These are phyloP conservation scores for Ornithorhynchus anatinus DNA, from an alignment of 2,113 vertebrate genomes.

Conservation along the genomic window DNA sequence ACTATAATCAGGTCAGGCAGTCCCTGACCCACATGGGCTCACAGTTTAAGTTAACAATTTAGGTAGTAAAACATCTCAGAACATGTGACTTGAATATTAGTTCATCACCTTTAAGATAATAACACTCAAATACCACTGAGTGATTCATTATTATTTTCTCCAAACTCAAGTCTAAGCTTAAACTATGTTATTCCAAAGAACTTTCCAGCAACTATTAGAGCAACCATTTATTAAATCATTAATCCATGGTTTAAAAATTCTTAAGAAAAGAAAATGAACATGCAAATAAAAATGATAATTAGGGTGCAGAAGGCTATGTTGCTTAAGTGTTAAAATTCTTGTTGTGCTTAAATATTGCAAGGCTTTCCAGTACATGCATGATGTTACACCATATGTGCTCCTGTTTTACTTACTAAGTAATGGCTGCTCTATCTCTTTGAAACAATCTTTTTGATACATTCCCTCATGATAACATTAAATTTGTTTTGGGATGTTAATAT, in stretches of 20 bases:
- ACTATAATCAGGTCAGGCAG: no score
- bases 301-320: slow-evolving; percentile 5
- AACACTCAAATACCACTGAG: no score
- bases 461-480: slow-evolving; percentile 5
- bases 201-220: neutral
- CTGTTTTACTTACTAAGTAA: slow-evolving; percentile 10
- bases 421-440: neutral
- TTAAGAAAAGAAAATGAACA: slow-evolving; percentile 25
- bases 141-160: no score
- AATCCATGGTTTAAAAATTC: neutral
- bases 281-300: slow-evolving; percentile 26
- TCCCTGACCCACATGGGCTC: no score
- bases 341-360: slow-evolving; percentile 18
- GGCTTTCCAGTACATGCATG: slow-evolving; percentile 14
- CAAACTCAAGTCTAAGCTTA: no score
- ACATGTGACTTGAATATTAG: no score
- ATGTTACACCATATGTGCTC: slow-evolving; percentile 34
- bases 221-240: neutral
- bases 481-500: neutral
- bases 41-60: no score
- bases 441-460: neutral
- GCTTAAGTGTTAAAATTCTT: slow-evolving; percentile 31
- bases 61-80: no score
- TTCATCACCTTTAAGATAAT: no score
- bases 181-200: no score